Percentiles rank a stretch among this genome's conserved stretches.
Evolutionary conservation across 2,888 invertebrate genomes (phyloP).

Genomic region (Operophtera brumata): DNA sequence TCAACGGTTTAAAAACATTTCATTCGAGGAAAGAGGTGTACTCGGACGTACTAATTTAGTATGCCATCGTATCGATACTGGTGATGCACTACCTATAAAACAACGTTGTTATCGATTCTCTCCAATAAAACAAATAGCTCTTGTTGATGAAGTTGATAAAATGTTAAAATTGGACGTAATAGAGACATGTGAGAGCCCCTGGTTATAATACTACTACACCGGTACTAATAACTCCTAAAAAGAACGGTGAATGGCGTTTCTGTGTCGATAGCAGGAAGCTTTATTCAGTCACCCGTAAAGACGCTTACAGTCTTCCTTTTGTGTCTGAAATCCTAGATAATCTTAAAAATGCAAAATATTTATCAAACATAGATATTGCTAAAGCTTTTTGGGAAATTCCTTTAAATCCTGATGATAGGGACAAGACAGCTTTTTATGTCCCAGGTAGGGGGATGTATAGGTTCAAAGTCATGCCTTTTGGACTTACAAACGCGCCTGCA

Average conservation of each 20-base stretch:
- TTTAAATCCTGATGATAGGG: background rate
- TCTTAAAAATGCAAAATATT: conserved; percentile 13
- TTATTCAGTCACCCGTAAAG: background rate
- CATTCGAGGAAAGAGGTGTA: background rate
- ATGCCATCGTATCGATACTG: background rate
- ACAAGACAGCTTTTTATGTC: background rate
- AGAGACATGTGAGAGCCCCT: background rate
- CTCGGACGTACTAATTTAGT: background rate
- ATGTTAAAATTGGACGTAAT: background rate
- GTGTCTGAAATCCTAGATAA: conserved; percentile 1
- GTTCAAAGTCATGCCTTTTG: background rate
- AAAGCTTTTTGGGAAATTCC: conserved; percentile 23
- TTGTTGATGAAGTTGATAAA: background rate
- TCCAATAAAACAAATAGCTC: background rate
- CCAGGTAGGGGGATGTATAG: background rate
- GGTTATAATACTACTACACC: background rate
- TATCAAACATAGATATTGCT: conserved; percentile 13
- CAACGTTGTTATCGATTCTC: background rate
- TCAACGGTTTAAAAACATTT: background rate
- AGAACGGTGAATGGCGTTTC: background rate
- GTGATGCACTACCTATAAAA: background rate
- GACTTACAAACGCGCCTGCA: too few relatives aligned
- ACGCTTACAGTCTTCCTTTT: background rate
- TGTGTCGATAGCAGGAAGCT: conserved; percentile 4
- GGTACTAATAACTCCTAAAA: background rate